Base-by-base conservation (phyloP, 2,113 vertebrate species). In the Chionis minor region DNA sequence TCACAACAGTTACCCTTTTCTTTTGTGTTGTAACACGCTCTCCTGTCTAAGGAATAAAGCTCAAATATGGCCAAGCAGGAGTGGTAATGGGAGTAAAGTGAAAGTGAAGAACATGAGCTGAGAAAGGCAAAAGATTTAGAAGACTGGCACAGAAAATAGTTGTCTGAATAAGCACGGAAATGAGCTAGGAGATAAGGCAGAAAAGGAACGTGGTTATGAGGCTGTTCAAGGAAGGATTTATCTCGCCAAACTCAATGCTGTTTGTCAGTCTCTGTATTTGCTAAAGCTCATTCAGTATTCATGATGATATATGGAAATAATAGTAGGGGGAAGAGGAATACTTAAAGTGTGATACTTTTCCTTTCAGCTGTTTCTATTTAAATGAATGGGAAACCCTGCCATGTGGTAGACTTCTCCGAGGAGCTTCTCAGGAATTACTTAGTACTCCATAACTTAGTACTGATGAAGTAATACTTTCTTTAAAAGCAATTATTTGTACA, bases 381-480 rank as follows among this genome's bases (percentile, higher is more conserved):
- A 94, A 94, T 66, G 71, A 86, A 74, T 83, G 88, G 89, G 86
- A 87, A 84, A 81, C 74, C 71, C 59, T 89, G 88, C 75, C 77
- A 77, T 88, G 91, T 97, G 91, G 72, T 79, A 94, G 92, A 93
- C 82, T 95, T 96, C 81, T 92, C 77, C 81, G 69, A 69, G 71
- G 69, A 96, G 90, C 86, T 73, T 58, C 85, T 85, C 79, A 61
- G 17, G 2, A 89, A 95, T 95, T 89, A 83, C 94, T 94, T 94
- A 70, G 65, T 84, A 35, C 84, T 88, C 82, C 84, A 58, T 94
- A 95, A 91, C 92, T 86, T 94, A 59, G 90, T 78, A 45, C 27
- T 71, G 72, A 59, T 49, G 88, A 72, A 92, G 79, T 86, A 89
- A 78, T 86, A 56, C 71, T 94, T 95, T 90, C 75, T 87, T 86